Conservation (phyloP, 2,113 vertebrate species). For the Tiliqua scincoides region DNA sequence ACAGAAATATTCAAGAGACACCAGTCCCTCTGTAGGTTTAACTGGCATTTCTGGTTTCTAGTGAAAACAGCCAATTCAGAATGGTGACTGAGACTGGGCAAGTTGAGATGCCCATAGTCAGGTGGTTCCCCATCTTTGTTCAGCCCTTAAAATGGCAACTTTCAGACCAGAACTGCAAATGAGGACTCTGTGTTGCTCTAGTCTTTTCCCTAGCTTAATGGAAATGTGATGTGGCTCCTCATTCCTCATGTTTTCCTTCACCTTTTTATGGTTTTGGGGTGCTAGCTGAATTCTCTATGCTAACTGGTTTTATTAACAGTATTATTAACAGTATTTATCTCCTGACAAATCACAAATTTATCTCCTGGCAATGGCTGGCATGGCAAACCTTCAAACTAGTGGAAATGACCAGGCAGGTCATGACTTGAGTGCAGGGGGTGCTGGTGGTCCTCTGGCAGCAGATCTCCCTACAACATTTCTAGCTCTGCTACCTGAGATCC, state of each 20-base stretch:
- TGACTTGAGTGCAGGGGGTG: no score
- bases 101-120: not conserved
- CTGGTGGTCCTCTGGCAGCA: no score
- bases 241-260: not conserved
- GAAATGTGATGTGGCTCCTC: not conserved
- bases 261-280: not conserved
- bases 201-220: not conserved
- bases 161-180: not conserved
- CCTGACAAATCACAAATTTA: not conserved
- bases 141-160: not conserved
- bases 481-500: no score
- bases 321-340: no score
- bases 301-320: no score
- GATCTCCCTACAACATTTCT: no score
- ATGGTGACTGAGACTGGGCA: not conserved
- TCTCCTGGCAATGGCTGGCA: not conserved
- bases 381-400: not conserved
- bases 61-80: not conserved
- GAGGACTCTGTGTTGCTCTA: not conserved
- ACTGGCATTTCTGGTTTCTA: not conserved
- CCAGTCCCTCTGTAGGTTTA: not conserved
- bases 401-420: not conserved
- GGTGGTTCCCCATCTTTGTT: no score
- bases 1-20: not conserved
- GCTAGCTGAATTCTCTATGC: not conserved